phyloP scores from a whole-genome alignment of 2,888 invertebrate species.

The Galerucella calmariensis region DNA sequence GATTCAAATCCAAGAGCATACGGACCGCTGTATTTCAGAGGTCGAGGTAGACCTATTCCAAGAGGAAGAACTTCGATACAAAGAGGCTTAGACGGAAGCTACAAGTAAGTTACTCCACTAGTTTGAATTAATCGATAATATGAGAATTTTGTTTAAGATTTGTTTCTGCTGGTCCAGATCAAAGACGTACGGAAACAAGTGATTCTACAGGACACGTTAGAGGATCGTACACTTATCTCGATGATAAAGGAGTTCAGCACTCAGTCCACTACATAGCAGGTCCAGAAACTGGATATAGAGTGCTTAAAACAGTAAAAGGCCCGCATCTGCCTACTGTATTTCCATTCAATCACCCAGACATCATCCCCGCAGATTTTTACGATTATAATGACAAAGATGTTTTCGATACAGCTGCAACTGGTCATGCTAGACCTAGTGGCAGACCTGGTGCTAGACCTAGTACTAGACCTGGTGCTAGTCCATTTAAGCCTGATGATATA shows the following conservation, averaged over 20 bases:
- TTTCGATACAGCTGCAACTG: conserved; percentile 69
- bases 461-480: conserved; percentile 37
- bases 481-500: conserved; percentile 61
- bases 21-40: conserved; percentile 72
- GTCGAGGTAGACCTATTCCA: conserved; percentile 72
- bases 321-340: conserved; percentile 73
- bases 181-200: conserved; percentile 78
- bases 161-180: conserved; percentile 81
- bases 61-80: conserved; percentile 80
- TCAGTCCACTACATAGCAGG: conserved; percentile 85
- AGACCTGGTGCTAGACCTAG: conserved; percentile 60
- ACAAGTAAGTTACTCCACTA: conserved; percentile 66
- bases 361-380: conserved; percentile 64
- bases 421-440: conserved; percentile 66
- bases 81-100: conserved; percentile 78
- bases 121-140: background rate
- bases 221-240: conserved; percentile 82
- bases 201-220: conserved; percentile 78
- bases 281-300: conserved; percentile 81
- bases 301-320: conserved; percentile 77
- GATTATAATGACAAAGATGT: conserved; percentile 55
- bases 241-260: conserved; percentile 80
- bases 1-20: conserved; percentile 76
- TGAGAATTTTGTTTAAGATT: conserved; percentile 65
- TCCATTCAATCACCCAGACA: conserved; percentile 67